A percentile compares a stretch with the other conserved stretches of the same genome.
Evolutionary conservation across 2,113 vertebrate species (phyloP).

Genomic region (Gnathonemus echidnorhynchus): DNA sequence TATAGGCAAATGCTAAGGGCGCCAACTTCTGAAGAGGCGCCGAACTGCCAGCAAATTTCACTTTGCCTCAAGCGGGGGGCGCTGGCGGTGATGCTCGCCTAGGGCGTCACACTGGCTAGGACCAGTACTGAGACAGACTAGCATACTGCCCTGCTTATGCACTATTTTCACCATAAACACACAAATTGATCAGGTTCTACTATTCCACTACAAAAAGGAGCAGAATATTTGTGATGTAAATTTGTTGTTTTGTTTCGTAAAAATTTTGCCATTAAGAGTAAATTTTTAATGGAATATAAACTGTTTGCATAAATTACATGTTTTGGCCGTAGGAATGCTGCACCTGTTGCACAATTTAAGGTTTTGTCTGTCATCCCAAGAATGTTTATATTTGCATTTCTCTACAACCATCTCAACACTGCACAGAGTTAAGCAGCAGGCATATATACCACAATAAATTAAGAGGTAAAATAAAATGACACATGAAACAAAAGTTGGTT

Average conservation of each 20-base stretch:
- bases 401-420: neutral
- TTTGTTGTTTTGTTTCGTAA: neutral
- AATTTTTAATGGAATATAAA: neutral
- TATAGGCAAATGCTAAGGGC: too few relatives aligned
- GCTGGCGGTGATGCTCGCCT: too few relatives aligned
- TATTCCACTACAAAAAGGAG: neutral
- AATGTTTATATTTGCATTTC: neutral
- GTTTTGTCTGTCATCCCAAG: neutral
- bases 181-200: neutral
- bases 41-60: too few relatives aligned
- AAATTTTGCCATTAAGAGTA: neutral
- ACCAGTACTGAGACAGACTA: too few relatives aligned
- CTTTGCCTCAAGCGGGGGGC: too few relatives aligned
- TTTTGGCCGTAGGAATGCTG: neutral
- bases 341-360: neutral
- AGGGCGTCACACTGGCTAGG: too few relatives aligned
- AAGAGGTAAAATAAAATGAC: neutral
- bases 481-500: neutral
- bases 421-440: neutral
- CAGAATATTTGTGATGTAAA: neutral
- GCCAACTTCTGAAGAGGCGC: too few relatives aligned
- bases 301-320: neutral
- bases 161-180: neutral
- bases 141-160: neutral
- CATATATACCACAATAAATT: neutral